A percentile compares a stretch with the other conserved stretches of the same genome.
phyloP scores from a whole-genome alignment of 2,888 invertebrate genomes.

The Leptinotarsa peninsularis region DNA sequence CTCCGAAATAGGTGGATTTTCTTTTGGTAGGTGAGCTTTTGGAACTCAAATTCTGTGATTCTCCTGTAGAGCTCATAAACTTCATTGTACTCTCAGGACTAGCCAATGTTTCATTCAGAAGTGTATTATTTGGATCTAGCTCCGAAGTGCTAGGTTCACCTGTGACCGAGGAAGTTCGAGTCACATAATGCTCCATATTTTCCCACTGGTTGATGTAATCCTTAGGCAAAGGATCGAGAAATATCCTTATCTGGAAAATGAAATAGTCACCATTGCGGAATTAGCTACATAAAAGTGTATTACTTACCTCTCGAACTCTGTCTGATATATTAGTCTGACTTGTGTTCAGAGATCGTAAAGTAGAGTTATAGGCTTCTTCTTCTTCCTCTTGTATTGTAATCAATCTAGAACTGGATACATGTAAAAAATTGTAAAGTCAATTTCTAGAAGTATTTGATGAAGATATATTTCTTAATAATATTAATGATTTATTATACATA shows the following conservation, averaged over 20 bases:
- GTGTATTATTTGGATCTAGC: not conserved
- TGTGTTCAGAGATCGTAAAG: not conserved
- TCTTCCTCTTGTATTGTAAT: conserved; percentile 25
- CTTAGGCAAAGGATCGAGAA: conserved; percentile 19
- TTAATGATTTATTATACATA: too few species aligned
- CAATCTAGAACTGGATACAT: conserved; percentile 12
- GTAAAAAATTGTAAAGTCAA: too few species aligned
- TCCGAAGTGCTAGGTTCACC: conserved; percentile 21
- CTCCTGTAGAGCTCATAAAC: not conserved
- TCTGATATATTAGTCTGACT: not conserved
- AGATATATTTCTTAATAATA: too few species aligned
- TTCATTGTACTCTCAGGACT: conserved; percentile 8
- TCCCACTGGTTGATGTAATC: not conserved
- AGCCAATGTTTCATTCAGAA: conserved; percentile 9
- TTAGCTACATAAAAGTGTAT: too few species aligned
- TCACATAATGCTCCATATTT: not conserved
- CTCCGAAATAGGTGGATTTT: not conserved
- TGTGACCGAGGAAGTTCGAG: not conserved
- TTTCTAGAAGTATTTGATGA: too few species aligned
- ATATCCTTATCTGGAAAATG: conserved; percentile 17
- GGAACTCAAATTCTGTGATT: conserved; percentile 13
- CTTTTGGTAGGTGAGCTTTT: not conserved
- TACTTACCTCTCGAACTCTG: conserved; percentile 22
- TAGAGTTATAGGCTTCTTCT: conserved; percentile 1
- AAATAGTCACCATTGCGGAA: too few species aligned